Evolutionary conservation across 1,140 invertebrate genomes (phyloP), one percentile per base, ranked within the genome.

Genomic region (Drosophila miranda): DNA sequence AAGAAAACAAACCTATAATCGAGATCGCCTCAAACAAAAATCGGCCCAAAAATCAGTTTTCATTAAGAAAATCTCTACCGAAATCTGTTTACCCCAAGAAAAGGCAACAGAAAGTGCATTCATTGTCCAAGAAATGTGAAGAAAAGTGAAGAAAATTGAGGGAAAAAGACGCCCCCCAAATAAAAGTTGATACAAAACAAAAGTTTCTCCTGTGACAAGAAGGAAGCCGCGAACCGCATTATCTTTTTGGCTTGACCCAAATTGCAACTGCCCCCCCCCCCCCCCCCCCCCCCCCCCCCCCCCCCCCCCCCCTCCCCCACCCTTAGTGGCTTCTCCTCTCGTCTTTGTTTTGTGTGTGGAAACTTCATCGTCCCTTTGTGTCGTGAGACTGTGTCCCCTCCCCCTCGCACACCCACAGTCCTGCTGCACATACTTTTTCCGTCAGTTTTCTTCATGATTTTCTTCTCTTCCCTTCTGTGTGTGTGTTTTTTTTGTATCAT

Each of bases 181-280:
- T 13, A 38, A 38, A 38, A 38, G 34, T 38, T 38, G 34, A 38
- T 38, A 38, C 21, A 42, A 57, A 79, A 75, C 64, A 66, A 83
- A 76, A 86, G 64, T 67, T 77, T 84, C 23, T 14, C 61, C 13
- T 46, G 59, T 51, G 54, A 38, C 48, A 44, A 30, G 41, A 42
- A 23, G 38, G 44, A 74, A 76, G 68, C 68, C 76, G 68, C 64
- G 61, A 80, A 74, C 61, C 68, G 64, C 68, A 86, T 77, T 77
- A 84, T 86, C 68, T 70, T 70, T 66, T 80, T 66, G 76, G 76
- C 73, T 84, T 84, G 80, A 84, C 81, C 80, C 66, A 80, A 86
- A 84, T 84, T 70, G 61, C 60, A 75, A 57, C 59, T 26, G 75
- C 76, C 6, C 28, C 30, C 8, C 14, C 30, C 30, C 49, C 41